Evolutionary conservation across 2,113 vertebrate species (phyloP).

Genomic region (Xiphorhynchus elegans): DNA sequence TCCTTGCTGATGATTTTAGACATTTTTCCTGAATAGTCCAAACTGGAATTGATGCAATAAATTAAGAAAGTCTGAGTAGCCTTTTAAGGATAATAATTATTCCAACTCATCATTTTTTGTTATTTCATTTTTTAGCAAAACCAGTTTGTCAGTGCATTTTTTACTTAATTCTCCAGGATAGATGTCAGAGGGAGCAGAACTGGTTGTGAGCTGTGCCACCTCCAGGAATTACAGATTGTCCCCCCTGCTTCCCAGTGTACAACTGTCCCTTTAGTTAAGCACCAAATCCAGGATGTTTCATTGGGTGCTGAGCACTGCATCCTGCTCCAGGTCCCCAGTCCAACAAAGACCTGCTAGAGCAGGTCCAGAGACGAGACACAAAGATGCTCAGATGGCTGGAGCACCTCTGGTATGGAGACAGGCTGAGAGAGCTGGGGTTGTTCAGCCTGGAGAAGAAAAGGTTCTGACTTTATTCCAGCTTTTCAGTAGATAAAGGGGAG

Average conservation of each 20-base stretch:
- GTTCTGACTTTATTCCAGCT: fast-evolving
- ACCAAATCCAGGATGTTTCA: not conserved
- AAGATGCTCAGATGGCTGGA: not conserved
- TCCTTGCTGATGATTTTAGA: not conserved
- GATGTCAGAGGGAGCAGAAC: not conserved
- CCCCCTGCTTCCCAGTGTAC: not conserved
- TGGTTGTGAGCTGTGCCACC: not conserved
- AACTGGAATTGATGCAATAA: not conserved
- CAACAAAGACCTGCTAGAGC: fast-evolving
- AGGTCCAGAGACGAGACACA: not conserved
- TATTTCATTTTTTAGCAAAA: not conserved
- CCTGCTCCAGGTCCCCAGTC: not conserved
- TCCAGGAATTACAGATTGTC: not conserved
- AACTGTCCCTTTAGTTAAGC: not conserved
- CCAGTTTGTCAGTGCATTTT: not conserved
- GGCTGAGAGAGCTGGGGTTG: not conserved
- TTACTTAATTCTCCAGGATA: not conserved
- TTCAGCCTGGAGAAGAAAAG: not conserved
- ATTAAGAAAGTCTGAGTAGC: not conserved
- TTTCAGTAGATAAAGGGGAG: not conserved
- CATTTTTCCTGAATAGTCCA: not conserved
- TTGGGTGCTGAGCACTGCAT: not conserved
- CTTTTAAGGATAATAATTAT: not conserved
- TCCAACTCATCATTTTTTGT: not conserved
- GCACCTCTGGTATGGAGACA: fast-evolving